Conservation (phyloP, 2,888 invertebrate species). For the Pammene aurita region DNA sequence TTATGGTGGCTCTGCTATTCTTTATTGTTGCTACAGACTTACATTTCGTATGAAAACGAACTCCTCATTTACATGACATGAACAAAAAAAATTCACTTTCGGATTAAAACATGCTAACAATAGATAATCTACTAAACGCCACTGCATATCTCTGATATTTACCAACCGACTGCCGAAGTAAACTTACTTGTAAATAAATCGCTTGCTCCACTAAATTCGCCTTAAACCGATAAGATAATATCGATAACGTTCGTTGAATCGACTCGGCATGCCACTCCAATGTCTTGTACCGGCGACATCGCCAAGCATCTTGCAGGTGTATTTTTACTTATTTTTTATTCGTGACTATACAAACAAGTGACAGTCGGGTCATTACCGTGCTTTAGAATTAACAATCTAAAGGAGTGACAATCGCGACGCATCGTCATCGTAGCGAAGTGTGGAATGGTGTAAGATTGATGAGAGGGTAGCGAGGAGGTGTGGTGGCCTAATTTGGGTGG, state of each 20-base stretch:
- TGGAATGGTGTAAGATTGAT: slow-evolving; percentile 36
- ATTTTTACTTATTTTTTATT: slow-evolving; percentile 36
- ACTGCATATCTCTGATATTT: not conserved
- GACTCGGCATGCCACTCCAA: slow-evolving; percentile 49
- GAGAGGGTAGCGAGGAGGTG: slow-evolving; percentile 32
- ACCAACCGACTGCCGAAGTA: slow-evolving; percentile 5
- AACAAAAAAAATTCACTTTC: too few relatives aligned
- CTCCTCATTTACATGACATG: too few relatives aligned
- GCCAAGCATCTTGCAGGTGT: slow-evolving; percentile 69
- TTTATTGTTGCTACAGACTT: too few relatives aligned
- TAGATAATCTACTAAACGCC: slow-evolving; percentile 1
- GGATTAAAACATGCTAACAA: not conserved
- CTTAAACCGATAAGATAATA: slow-evolving; percentile 62
- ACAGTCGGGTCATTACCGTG: slow-evolving; percentile 21
- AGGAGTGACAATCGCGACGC: slow-evolving; percentile 29
- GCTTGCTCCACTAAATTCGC: slow-evolving; percentile 56
- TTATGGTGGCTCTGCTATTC: too few relatives aligned
- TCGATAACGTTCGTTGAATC: slow-evolving; percentile 48
- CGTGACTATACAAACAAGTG: slow-evolving; percentile 11
- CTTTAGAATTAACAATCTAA: slow-evolving; percentile 1
- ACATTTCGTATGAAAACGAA: too few relatives aligned
- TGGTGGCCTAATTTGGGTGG: slow-evolving; percentile 34
- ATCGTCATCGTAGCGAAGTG: slow-evolving; percentile 17
- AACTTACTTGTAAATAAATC: slow-evolving; percentile 32
- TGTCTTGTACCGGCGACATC: slow-evolving; percentile 69